phyloP scores from a whole-genome alignment of 2,888 invertebrate genomes.

The Latrodectus elegans region DNA sequence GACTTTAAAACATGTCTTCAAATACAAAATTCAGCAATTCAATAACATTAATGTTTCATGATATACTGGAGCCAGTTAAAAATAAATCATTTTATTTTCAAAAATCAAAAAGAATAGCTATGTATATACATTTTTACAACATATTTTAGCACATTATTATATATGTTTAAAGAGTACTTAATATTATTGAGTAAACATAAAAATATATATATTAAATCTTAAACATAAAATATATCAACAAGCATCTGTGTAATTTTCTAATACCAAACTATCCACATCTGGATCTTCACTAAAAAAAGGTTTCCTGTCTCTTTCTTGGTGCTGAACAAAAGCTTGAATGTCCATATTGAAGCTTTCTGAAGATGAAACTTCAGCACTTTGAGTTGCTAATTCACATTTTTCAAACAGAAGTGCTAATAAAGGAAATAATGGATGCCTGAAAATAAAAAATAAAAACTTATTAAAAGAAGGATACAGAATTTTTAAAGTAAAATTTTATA shows the following conservation, averaged over 20 bases:
- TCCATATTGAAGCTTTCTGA: conserved; percentile 94
- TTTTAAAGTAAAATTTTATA: not conserved
- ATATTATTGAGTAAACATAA: too few species aligned
- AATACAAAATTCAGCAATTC: too few species aligned
- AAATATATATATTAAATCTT: too few species aligned
- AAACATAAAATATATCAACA: not conserved
- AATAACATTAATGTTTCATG: too few species aligned
- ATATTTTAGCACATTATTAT: too few species aligned
- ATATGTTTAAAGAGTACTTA: too few species aligned
- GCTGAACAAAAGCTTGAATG: conserved; percentile 89
- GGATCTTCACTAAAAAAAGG: conserved; percentile 92
- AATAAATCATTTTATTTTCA: too few species aligned
- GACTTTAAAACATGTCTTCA: too few species aligned
- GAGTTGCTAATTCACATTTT: conserved; percentile 97
- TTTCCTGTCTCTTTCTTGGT: conserved; percentile 88
- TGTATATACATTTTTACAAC: too few species aligned
- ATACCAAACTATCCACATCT: conserved; percentile 93
- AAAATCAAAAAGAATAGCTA: too few species aligned
- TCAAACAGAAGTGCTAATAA: conserved; percentile 92
- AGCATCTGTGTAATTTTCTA: conserved; percentile 71
- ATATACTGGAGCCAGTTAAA: too few species aligned
- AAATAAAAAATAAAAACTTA: conserved; percentile 72
- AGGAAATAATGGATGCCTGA: conserved; percentile 94
- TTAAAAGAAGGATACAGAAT: not conserved
- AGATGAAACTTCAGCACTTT: conserved; percentile 88